Percentiles rank a stretch among this genome's conserved stretches.
Evolutionary conservation across 2,113 vertebrate genomes (phyloP).

Genomic region (Oreochromis niloticus): DNA sequence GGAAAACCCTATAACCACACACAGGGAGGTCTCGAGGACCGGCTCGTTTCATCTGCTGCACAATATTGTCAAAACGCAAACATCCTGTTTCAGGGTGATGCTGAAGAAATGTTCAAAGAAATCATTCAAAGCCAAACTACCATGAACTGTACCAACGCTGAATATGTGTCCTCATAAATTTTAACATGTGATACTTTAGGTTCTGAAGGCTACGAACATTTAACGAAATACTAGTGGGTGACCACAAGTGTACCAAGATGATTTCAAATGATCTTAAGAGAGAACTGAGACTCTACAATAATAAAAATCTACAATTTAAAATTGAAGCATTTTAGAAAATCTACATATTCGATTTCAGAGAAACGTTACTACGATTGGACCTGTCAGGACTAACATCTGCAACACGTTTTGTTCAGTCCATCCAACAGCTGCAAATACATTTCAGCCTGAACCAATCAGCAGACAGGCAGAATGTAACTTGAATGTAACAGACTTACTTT

Average conservation of each 20-base stretch:
- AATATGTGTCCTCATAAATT: rapidly evolving
- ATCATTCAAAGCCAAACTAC: background rate
- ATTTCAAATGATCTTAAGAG: rapidly evolving
- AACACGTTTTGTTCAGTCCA: background rate
- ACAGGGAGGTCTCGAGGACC: background rate
- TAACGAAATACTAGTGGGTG: rapidly evolving
- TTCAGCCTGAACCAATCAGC: background rate
- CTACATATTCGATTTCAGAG: background rate
- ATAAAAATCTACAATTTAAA: background rate
- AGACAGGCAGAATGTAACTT: background rate
- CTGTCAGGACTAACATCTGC: background rate
- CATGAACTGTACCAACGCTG: background rate
- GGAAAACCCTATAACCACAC: background rate
- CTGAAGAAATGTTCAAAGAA: background rate
- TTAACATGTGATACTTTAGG: background rate
- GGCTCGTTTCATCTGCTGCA: background rate
- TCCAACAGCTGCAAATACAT: background rate
- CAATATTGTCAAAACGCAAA: background rate
- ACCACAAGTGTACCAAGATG: background rate
- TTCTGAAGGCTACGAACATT: background rate
- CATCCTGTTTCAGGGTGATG: background rate
- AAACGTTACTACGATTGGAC: background rate
- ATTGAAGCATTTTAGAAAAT: background rate
- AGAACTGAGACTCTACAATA: background rate
- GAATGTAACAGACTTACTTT: background rate